phyloP scores from a whole-genome alignment of 2,797 vertebrate genomes.

The Sternarchorhynchus goeldii region DNA sequence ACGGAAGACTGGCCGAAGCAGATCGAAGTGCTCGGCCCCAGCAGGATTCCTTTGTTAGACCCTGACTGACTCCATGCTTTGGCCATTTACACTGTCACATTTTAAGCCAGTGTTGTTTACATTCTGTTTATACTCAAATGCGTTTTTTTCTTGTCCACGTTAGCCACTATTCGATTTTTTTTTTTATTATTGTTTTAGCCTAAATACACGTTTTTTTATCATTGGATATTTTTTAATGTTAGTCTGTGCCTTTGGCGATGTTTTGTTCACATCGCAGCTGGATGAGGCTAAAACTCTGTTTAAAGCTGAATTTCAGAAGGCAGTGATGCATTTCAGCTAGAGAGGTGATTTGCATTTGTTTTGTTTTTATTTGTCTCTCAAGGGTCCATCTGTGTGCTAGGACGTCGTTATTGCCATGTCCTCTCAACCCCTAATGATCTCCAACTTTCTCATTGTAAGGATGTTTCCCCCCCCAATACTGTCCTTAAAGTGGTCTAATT shows the following conservation, averaged over 20 bases:
- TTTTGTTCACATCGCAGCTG: conserved; percentile 14
- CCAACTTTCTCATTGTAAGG: conserved; percentile 50
- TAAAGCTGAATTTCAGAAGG: conserved; percentile 48
- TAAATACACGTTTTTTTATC: conserved; percentile 32
- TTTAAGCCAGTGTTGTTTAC: conserved; percentile 31
- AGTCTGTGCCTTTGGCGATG: conserved; percentile 39
- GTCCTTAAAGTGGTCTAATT: conserved; percentile 53
- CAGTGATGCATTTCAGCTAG: conserved; percentile 45
- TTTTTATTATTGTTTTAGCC: conserved; percentile 23
- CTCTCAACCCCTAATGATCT: conserved; percentile 54
- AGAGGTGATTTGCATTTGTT: conserved; percentile 46
- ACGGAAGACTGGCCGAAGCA: conserved; percentile 50
- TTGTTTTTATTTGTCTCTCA: conserved; percentile 28
- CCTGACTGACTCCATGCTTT: conserved; percentile 25
- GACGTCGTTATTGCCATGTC: conserved; percentile 52
- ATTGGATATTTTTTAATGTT: conserved; percentile 48
- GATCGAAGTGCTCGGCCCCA: conserved; percentile 42
- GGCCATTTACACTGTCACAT: conserved; percentile 7
- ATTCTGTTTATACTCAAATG: conserved; percentile 39
- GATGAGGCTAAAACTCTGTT: conserved; percentile 24
- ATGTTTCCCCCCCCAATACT: conserved; percentile 36
- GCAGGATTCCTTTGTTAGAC: conserved; percentile 40
- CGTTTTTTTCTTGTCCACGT: conserved; percentile 42
- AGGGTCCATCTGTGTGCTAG: conserved; percentile 35
- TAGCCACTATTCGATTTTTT: conserved; percentile 28